Evolutionary conservation across 1,140 invertebrate genomes (phyloP), one percentile per base, ranked within the genome.

Genomic region (Belonocnema kinseyi): DNA sequence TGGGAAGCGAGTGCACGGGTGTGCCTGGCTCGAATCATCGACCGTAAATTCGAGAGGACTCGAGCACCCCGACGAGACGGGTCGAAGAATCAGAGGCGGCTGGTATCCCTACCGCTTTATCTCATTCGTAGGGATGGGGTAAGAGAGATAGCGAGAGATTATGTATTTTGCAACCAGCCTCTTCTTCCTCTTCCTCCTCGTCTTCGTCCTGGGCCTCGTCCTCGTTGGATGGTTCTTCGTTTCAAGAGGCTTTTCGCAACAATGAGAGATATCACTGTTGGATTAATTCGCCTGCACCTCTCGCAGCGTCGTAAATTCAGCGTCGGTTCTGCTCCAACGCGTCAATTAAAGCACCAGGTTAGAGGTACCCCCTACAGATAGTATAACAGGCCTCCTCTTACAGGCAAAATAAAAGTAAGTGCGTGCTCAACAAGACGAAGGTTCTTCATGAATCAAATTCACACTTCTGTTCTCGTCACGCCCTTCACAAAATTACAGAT

Each of bases 11-110:
- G 40, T 46, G 40, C 40, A 46, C 40, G 40, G 40, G 40, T 46
- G 40, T 46, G 40, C 40, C 40, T 46, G 40, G 40, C 40, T 46
- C 40, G 40, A 46, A 46, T 46, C 40, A 46, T 46, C 73, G 70
- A 78, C 74, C 73, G 77, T 80, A 80, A 80, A 80, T 80, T 80
- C 73, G 66, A 72, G 76, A 51, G 66, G 77, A 80, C 77, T 71
- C 76, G 40, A 19, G 33, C 58, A 53, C 70, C 16, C 50, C 40
- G 16, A 61, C 33, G 13, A 50, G 73, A 77, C 40, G 40, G 40
- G 40, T 46, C 40, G 40, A 46, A 46, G 40, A 46, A 46, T 46
- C 40, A 46, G 40, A 46, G 40, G 40, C 40, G 40, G 40, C 40
- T 46, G 10, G 40, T 46, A 46, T 46, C 40, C 40, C 40, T 46